phyloP scores from a whole-genome alignment of 2,888 invertebrate genomes.

The Tetragonula carbonaria region DNA sequence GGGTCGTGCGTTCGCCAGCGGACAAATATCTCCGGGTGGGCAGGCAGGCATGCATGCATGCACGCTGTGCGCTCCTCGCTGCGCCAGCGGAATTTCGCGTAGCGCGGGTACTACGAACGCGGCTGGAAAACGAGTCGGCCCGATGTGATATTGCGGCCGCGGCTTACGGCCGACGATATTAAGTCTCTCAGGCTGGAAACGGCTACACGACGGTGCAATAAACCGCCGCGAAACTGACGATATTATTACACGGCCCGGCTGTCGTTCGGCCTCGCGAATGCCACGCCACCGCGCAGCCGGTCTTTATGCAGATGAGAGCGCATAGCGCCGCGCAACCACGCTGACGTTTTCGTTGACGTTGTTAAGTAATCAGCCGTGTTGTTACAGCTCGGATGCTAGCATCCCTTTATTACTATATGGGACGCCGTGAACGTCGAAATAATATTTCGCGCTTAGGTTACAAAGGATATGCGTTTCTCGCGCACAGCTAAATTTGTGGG shows the following conservation, averaged over 20 bases:
- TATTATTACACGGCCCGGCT: slow-evolving; percentile 47
- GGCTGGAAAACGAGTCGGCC: slow-evolving; percentile 40
- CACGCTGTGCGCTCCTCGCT: slow-evolving; percentile 37
- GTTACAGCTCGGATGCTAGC: background rate
- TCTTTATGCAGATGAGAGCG: slow-evolving; percentile 29
- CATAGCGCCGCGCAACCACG: background rate
- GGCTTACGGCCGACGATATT: slow-evolving; percentile 60
- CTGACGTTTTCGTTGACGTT: background rate
- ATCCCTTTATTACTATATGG: background rate
- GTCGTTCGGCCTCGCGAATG: slow-evolving; percentile 26
- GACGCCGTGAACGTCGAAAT: background rate
- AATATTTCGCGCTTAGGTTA: too few relatives aligned
- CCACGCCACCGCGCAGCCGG: slow-evolving; percentile 28
- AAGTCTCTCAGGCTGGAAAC: slow-evolving; percentile 44
- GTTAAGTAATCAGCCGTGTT: slow-evolving; percentile 6
- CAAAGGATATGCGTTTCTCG: too few relatives aligned
- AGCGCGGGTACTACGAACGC: slow-evolving; percentile 44
- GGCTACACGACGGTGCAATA: slow-evolving; percentile 56
- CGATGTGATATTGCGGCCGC: slow-evolving; percentile 47
- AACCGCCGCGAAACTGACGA: slow-evolving; percentile 57
- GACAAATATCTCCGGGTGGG: slow-evolving; percentile 42
- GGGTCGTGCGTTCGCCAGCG: slow-evolving; percentile 31
- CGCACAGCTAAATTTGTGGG: too few relatives aligned
- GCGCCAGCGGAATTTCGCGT: slow-evolving; percentile 51
- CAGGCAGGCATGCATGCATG: background rate